Conservation (phyloP, 2,888 invertebrate species). For the Anaspis maculata region DNA sequence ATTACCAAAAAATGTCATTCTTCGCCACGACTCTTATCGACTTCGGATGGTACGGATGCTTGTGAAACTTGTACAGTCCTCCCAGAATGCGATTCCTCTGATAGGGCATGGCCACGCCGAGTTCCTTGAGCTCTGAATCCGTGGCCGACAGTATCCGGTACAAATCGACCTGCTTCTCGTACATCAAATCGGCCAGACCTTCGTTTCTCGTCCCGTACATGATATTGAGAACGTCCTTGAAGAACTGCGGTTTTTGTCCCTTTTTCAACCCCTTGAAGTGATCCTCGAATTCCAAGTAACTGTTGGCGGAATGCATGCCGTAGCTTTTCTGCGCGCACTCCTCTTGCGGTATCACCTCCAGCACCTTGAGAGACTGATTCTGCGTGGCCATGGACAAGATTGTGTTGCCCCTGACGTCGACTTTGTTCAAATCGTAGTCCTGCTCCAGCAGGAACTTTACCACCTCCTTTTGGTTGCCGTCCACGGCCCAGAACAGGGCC, state of each 20-base stretch:
- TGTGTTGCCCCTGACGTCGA: conserved; percentile 46
- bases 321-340: conserved; percentile 23
- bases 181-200: conserved; percentile 42
- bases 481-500: conserved; percentile 57
- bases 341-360: conserved; percentile 27
- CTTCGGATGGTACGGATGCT: conserved; percentile 48
- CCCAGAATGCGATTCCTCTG: conserved; percentile 49
- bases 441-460: conserved; percentile 47
- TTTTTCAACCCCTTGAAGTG: conserved; percentile 9
- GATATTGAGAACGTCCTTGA: conserved; percentile 47
- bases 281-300: conserved; percentile 20
- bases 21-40: conserved; percentile 33
- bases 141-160: conserved; percentile 50
- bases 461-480: conserved; percentile 48
- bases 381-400: conserved; percentile 44
- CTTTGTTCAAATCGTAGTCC: conserved; percentile 45
- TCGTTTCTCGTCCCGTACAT: conserved; percentile 55
- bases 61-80: conserved; percentile 52
- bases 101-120: conserved; percentile 53
- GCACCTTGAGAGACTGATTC: no score
- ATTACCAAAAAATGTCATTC: conserved; percentile 40
- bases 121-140: conserved; percentile 47
- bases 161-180: conserved; percentile 46
- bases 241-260: conserved; percentile 38
- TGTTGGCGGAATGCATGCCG: conserved; percentile 10